phyloP scores from a whole-genome alignment of 2,797 vertebrate genomes.

The Chloroceryle amazona region DNA sequence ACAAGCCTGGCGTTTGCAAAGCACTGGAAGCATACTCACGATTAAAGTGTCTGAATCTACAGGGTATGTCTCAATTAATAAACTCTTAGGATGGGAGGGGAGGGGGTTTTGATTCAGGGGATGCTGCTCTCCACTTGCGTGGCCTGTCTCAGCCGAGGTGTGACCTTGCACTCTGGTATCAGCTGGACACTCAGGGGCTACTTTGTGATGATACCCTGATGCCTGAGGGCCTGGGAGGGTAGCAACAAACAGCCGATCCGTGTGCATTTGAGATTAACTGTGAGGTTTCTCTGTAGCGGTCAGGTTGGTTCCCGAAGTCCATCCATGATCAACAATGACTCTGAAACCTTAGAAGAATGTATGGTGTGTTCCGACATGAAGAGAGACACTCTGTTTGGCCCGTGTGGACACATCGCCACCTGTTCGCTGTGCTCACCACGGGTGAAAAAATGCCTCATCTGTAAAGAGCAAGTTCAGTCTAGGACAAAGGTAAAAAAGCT shows the following conservation, averaged over 20 bases:
- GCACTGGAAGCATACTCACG: not conserved
- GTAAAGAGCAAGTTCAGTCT: constrained; percentile 99
- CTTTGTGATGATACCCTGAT: not conserved
- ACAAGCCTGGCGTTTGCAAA: not conserved
- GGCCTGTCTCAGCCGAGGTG: not conserved
- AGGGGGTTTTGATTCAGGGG: accelerated
- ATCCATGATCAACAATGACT: constrained; percentile 94
- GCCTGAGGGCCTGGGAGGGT: not conserved
- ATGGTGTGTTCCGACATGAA: constrained; percentile 99
- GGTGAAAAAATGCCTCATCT: constrained; percentile 99
- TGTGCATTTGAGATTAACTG: not conserved
- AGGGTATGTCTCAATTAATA: accelerated
- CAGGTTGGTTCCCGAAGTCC: constrained; percentile 97
- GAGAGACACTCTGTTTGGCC: constrained; percentile 97
- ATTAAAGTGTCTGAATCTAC: not conserved
- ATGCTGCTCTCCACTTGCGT: accelerated
- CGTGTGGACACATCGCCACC: constrained; percentile 97
- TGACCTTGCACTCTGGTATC: not conserved
- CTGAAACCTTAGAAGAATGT: constrained; percentile 97
- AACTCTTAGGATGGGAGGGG: not conserved
- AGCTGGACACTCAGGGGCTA: accelerated
- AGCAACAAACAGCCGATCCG: not conserved
- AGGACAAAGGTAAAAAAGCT: constrained; percentile 92
- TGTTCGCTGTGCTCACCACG: constrained; percentile 98
- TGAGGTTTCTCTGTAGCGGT: constrained; percentile 83